Conservation (phyloP, 2,888 invertebrate genomes). For the Palloptera scutellata region DNA sequence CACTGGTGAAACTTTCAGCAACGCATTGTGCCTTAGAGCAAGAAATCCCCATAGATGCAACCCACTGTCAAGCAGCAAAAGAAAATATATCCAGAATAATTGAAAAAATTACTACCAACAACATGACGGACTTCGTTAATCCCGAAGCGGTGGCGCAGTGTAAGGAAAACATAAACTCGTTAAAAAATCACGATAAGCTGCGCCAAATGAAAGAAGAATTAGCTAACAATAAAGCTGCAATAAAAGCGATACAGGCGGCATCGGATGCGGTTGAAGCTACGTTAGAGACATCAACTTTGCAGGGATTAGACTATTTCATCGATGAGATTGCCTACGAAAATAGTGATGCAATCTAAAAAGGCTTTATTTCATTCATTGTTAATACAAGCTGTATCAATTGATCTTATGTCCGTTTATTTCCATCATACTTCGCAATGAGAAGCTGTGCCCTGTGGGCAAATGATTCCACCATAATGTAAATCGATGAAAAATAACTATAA, state of each 20-base stretch:
- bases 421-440: too few relatives aligned
- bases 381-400: too few relatives aligned
- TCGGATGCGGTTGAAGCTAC: conserved; percentile 45
- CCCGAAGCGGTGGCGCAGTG: conserved; percentile 33
- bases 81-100: conserved; percentile 35
- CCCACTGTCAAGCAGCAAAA: conserved; percentile 20
- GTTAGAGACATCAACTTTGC: conserved; percentile 47
- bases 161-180: conserved; percentile 32
- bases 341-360: neutral
- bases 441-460: too few relatives aligned
- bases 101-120: conserved; percentile 39
- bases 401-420: too few relatives aligned
- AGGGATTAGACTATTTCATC: conserved; percentile 49
- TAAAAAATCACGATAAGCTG: conserved; percentile 34
- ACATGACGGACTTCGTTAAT: conserved; percentile 41
- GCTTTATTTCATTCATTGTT: conserved; percentile 10
- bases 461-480: too few relatives aligned
- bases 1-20: conserved; percentile 40
- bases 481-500: too few relatives aligned
- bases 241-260: conserved; percentile 42
- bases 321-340: conserved; percentile 34
- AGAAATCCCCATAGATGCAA: conserved; percentile 29
- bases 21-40: conserved; percentile 40
- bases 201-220: conserved; percentile 38
- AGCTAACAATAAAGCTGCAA: conserved; percentile 45